Base-by-base conservation (phyloP, 2,797 vertebrate species). In the Propithecus deckenii region DNA sequence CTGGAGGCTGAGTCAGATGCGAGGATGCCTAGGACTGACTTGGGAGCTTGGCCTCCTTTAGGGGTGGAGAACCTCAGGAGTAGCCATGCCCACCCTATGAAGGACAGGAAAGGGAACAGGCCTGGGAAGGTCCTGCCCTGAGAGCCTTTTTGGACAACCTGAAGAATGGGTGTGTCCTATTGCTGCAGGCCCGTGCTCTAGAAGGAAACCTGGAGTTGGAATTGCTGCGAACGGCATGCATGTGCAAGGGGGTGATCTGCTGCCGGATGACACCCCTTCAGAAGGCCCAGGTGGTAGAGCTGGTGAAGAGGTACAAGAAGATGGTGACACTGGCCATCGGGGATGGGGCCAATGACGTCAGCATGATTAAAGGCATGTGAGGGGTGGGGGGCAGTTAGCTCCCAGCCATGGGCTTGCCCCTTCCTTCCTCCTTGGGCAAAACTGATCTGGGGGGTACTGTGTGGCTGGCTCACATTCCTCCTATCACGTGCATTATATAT, bases 201-300 rank as follows among this genome's bases (percentile, higher is more conserved):
- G 99, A 99, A 98, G 98, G 98, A 94, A 98, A 98, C 89, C 38
- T 99, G 98, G 98, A 99, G 95, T 22, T 99, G 98, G 99, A 99
- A 98, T 98, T 99, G 80, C 98, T 99, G 95, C 97, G 99, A 97
- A 99, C 99, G 0, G 99, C 99, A 0, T 99, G 99, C 79, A 98
- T 99, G 99, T 99, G 99, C 98, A 99, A 99, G 98, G 99, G 99
- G 0, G 99, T 99, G 86, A 99, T 99, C 97, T 99, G 99, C 98
- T 99, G 99, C 98, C 98, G 99, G 89, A 99, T 99, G 97, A 99
- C 99, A 0, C 99, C 99, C 0, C 98, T 99, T 89, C 99, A 99
- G 98, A 99, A 99, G 96, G 99, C 99, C 89, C 99, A 99, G 98
- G 99, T 99, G 97, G 99, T 99, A 76, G 98, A 99, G 96, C 98